Evolutionary conservation across 1,140 invertebrate genomes (phyloP), one percentile per base, ranked within the genome.

Genomic region (Pectinophora gossypiella): DNA sequence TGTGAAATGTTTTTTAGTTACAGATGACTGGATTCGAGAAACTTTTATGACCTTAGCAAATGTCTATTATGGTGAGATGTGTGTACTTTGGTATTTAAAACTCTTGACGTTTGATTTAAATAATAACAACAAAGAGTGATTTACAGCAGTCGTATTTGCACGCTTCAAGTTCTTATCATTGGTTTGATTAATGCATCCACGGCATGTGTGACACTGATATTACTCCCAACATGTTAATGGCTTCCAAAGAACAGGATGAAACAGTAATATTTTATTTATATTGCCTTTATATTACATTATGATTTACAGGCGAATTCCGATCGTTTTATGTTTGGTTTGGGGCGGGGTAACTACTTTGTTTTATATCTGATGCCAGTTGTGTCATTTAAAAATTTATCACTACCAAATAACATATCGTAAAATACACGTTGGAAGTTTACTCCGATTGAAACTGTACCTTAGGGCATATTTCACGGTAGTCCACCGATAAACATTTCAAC

Each of bases 91-190:
- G n/a, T n/a, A n/a, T n/a, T n/a, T n/a, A n/a, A n/a, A n/a, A n/a
- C n/a, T n/a, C n/a, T n/a, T n/a, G n/a, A n/a, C n/a, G n/a, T n/a
- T n/a, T n/a, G n/a, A n/a, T n/a, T n/a, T n/a, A n/a, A 50, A 61
- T 47, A 59, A 61, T 58, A 61, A 62, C 60, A 68, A 64, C 64
- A 63, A 63, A 68, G 27, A 65, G 53, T 85, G 72, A 85, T 85
- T 80, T 85, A 85, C 64, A 48, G 60, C 56, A 64, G 50, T 62
- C 59, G 68, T 73, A 71, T 75, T 76, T 73, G 70, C 72, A 73
- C 64, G 59, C 57, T 55, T 70, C 64, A 70, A 66, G 61, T 52
- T 66, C 62, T 77, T 85, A 81, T 85, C 78, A 69, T 35, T 50
- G 51, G 43, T 65, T 56, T 78, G 70, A 84, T 81, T 75, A 69